phyloP scores from a whole-genome alignment of 2,113 vertebrate genomes.

The Cinclus mexicanus region DNA sequence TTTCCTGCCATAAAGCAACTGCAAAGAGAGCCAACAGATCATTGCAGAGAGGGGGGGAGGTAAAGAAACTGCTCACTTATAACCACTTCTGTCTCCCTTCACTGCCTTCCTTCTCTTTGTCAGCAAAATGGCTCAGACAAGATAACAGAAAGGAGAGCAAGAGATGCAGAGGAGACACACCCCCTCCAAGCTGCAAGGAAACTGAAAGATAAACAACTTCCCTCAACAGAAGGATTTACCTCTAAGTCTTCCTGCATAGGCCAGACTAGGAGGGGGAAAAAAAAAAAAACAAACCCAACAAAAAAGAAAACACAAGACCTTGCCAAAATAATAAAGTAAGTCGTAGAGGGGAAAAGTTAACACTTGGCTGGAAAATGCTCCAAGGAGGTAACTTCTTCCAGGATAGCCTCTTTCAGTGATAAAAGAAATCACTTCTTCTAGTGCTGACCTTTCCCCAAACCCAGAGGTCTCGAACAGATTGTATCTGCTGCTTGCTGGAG shows the following conservation, averaged over 20 bases:
- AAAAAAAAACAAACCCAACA: not conserved
- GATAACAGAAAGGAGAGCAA: not conserved
- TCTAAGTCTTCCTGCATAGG: not conserved
- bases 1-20: not conserved
- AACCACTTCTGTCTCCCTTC: not conserved
- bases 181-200: not conserved
- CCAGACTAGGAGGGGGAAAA: not conserved
- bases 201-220: not conserved
- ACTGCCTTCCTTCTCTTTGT: not conserved
- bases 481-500: not conserved
- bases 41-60: not conserved
- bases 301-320: not conserved
- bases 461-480: not conserved
- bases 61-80: not conserved
- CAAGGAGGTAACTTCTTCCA: not conserved
- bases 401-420: not conserved
- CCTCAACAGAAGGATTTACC: not conserved
- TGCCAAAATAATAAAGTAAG: not conserved
- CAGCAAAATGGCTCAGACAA: constrained; percentile 14
- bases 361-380: not conserved
- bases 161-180: not conserved
- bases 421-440: not conserved
- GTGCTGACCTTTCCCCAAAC: not conserved
- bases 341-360: not conserved
- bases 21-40: not conserved